Evolutionary conservation across 2,113 vertebrate genomes (phyloP).

Genomic region (Tragulus kanchil): DNA sequence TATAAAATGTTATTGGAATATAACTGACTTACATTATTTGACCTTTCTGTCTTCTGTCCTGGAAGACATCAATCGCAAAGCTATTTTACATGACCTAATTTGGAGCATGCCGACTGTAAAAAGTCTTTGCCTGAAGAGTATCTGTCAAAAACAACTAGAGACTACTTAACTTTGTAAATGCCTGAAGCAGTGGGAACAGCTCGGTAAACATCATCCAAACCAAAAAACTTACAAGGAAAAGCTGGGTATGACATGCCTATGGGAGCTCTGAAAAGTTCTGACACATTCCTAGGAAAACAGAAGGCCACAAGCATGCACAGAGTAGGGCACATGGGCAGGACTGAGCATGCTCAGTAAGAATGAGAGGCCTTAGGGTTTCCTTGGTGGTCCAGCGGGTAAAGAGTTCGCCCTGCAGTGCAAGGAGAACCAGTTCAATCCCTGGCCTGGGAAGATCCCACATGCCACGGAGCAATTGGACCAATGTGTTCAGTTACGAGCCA

Average conservation of each 20-base stretch:
- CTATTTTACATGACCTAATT: neutral
- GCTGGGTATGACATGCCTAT: neutral
- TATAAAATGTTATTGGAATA: too few species aligned
- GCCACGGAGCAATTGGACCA: too few species aligned
- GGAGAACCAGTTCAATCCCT: too few species aligned
- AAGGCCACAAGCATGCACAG: neutral
- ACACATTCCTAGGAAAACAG: neutral
- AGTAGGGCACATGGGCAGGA: neutral
- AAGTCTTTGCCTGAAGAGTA: neutral
- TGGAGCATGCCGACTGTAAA: neutral
- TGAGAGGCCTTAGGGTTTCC: neutral
- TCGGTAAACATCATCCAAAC: neutral
- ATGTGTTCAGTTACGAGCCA: too few species aligned
- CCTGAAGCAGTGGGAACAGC: neutral
- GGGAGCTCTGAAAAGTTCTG: neutral
- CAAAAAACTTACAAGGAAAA: neutral
- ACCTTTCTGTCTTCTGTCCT: neutral
- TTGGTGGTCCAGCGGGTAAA: too few species aligned
- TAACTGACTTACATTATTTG: too few species aligned
- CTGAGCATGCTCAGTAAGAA: neutral
- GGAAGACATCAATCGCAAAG: neutral
- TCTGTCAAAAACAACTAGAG: neutral
- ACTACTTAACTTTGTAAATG: neutral
- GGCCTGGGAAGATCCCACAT: too few species aligned
- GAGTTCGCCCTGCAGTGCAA: too few species aligned